Percentiles rank a stretch among this genome's conserved stretches.
Evolutionary conservation across 35 echinoderm and acorn worm genomes (phyloP).

Genomic region (Apostichopus californicus): DNA sequence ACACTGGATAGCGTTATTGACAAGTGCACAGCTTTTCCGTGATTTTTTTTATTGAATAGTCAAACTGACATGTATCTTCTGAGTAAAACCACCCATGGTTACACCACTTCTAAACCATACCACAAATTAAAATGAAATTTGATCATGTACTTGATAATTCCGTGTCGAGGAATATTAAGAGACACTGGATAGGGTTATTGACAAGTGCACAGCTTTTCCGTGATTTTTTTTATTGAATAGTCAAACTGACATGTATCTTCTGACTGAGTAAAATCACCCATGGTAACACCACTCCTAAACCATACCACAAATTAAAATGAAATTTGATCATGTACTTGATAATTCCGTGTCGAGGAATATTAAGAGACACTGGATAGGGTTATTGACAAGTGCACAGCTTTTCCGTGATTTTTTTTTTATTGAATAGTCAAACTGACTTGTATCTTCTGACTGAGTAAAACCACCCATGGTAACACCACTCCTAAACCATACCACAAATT

Average conservation of each 20-base stretch:
- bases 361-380: neutral
- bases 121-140: too few species aligned
- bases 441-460: neutral
- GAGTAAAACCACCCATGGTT: too few species aligned
- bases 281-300: too few species aligned
- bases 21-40: neutral
- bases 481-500: too few species aligned
- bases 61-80: neutral
- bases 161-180: constrained; percentile 25
- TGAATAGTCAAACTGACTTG: neutral
- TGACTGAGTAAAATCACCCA: too few species aligned
- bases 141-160: too few species aligned
- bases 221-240: neutral
- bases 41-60: neutral
- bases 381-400: neutral
- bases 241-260: neutral
- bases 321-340: too few species aligned
- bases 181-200: neutral
- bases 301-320: too few species aligned
- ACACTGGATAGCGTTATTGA: neutral
- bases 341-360: constrained; percentile 9
- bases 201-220: neutral
- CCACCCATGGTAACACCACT: too few species aligned
- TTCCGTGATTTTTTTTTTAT: neutral
- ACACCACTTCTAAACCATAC: too few species aligned